Percentiles rank a stretch among this genome's conserved stretches.
Conservation (phyloP, 2,113 vertebrate genomes). For the Gadus macrocephalus region DNA sequence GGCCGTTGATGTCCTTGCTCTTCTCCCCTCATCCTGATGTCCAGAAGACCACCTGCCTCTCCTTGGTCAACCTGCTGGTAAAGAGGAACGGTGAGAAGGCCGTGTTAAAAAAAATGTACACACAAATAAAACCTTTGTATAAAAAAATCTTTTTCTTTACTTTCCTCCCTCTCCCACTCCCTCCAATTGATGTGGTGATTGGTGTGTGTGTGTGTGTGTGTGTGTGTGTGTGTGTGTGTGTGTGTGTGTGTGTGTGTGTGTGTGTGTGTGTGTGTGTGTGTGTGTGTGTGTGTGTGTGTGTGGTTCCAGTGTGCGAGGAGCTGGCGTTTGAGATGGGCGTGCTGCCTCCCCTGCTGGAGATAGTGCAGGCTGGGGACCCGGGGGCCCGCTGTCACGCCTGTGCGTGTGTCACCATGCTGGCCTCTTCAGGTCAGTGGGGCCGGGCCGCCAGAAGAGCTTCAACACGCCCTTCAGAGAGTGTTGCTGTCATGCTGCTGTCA, state of each 20-base stretch:
- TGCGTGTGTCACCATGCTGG: constrained; percentile 73
- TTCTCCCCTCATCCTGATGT: constrained; percentile 74
- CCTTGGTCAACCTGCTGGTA: constrained; percentile 74
- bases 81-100: constrained; percentile 72
- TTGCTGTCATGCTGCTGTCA: too few species aligned
- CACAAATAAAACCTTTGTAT: too few species aligned
- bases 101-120: neutral
- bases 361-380: constrained; percentile 74
- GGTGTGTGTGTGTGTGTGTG: neutral
- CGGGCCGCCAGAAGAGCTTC: too few species aligned
- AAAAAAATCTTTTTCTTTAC: too few species aligned
- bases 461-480: too few species aligned
- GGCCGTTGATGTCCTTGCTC: constrained; percentile 67
- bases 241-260: too few species aligned
- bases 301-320: constrained; percentile 65
- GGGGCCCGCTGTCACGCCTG: constrained; percentile 76
- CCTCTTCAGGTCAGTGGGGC: constrained; percentile 67
- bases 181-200: too few species aligned
- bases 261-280: too few species aligned
- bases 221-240: constrained; percentile 1
- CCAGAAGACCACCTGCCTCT: constrained; percentile 72
- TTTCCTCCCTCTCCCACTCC: too few species aligned
- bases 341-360: constrained; percentile 75
- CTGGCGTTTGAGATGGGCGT: constrained; percentile 75
- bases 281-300: neutral